Base-by-base conservation (phyloP, 2,113 vertebrate genomes). In the Vulpes lagopus region DNA sequence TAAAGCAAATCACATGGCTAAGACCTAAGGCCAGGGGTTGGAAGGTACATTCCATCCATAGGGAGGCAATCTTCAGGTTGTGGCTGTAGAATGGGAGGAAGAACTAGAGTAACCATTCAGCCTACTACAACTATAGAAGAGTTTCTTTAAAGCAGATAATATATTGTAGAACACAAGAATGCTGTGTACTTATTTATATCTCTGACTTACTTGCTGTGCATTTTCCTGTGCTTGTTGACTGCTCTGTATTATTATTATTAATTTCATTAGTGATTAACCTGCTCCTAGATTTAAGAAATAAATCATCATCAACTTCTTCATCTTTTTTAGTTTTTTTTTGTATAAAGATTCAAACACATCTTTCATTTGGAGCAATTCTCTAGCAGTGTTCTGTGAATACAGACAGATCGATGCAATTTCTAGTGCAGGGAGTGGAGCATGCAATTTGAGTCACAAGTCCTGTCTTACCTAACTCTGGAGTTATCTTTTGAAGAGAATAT, bases 241-340 rank as follows among this genome's bases (percentile, higher is more conserved):
- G 43, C 35, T 97, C 25, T 80, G 38, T 60, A 74, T 71, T 91
- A 71, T 60, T 91, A 73, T 19, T 64, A 51, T 69, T 43, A 9
- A 69, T 69, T 69, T 65, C 74, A 73, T 51, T 17, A 22, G 32
- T 91, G 81, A 82, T 89, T 71, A 93, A 76, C 22, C 17, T 69
- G n/a, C 32, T 84, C 43, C 25, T 64, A 22, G 9, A 94, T 71
- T 95, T 89, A 78, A 91, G 78, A 91, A 85, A 88, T 67, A 96
- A 55, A 86, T 20, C 27, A 82, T 3, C 32, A 14, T 57, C 23
- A 49, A 32, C n/a, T 17, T 35, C 67, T n/a, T 69, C 64, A 5
- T 64, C 23, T 64, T 22, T 30, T 7, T 64, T 23, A 59, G 64
- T 59, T 53, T 85, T 53, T 85, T 32, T 32, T 65, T 62, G 3